Base-by-base conservation (phyloP, 2,797 vertebrate species). In the Anguilla obscura region DNA sequence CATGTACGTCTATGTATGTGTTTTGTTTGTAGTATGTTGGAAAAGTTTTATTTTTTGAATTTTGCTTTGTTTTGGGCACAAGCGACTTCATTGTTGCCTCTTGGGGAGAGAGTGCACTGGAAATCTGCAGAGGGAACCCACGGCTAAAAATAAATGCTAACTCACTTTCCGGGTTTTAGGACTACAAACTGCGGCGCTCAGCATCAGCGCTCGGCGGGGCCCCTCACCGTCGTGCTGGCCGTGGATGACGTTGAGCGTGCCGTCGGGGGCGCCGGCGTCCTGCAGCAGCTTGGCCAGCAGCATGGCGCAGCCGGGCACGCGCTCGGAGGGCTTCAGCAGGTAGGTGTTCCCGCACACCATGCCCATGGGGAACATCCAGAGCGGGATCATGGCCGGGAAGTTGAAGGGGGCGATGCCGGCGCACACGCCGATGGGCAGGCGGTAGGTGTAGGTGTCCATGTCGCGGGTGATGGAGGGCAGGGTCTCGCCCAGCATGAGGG, bases 321-420 rank as follows among this genome's bases (percentile, higher is more conserved):
- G 95, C 92, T 99, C 98, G 0, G 98, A 99, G 0, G 98, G 98
- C 90, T 99, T 99, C 94, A 99, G 94, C 90, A 99, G 92, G 93
- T 98, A 99, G 2, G 98, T 99, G 94, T 99, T 99, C 63, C 98
- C 98, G 84, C 97, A 98, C 66, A 98, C 98, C 97, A 98, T 96
- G 84, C 96, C 98, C 97, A 99, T 96, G 45, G 98, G 98, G 91
- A 98, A 98, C 98, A 99, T 99, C 98, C 98, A 99, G 50, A 99
- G 96, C 48, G 98, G 98, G 92, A 99, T 99, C 98, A 99, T 99
- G 91, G 97, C 98, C 0, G 98, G 98, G 93, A 99, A 99, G 93
- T 99, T 99, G 94, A 99, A 99, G 0, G 98, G 98, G 16, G 98
- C 96, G 1, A 99, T 98, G 88, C 98, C 98, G 1, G 98, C 98